Base-by-base conservation (phyloP, 2,797 vertebrate species). In the Sebastolobus alascanus region DNA sequence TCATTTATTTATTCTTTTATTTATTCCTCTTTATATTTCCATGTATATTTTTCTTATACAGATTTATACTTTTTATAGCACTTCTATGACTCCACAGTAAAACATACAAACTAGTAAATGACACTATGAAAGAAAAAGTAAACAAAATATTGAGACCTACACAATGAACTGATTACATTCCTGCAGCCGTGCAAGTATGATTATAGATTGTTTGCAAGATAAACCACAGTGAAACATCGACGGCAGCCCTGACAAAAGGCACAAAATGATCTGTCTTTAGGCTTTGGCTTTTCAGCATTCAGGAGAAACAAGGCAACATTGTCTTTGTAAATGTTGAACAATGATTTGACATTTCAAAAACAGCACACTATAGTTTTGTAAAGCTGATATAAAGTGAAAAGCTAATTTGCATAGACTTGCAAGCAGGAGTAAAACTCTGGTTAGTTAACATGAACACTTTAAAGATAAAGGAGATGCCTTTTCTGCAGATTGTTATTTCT, bases 201-300 rank as follows among this genome's bases (percentile, higher is more conserved):
- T 35, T 68, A 56, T 52, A 22, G 56, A 83, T 67, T 84, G 43
- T 67, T 83, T 63, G 58, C 50, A 11, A 71, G 29, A 71, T n/a
- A 63, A 46, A 68, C 56, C 66, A 80, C 74, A 77, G 54, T 67
- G 66, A 64, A 67, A 71, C 54, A 71, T 11, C 1, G 3, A 40
- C n/a, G 73, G 71, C 69, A 75, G 72, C 66, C 50, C 43, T 40
- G 43, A 67, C 5, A 69, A 40, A 79, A 88, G 80, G 85, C 86
- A 93, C 75, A 80, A 63, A 2, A 79, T 56, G 6, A 72, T 64
- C 12, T 5, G 33, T 80, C 58, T 71, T 60, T 31, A 60, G 33
- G 73, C 84, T 93, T 93, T 91, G 90, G 88, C 67, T 81, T 87
- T 72, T 80, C 64, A 83, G 77, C 79, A 75, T 72, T 43, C 12